These are phyloP conservation scores for Geotrupes spiniger DNA, from an alignment of 2,888 invertebrate species.

Conservation along the genomic window DNA sequence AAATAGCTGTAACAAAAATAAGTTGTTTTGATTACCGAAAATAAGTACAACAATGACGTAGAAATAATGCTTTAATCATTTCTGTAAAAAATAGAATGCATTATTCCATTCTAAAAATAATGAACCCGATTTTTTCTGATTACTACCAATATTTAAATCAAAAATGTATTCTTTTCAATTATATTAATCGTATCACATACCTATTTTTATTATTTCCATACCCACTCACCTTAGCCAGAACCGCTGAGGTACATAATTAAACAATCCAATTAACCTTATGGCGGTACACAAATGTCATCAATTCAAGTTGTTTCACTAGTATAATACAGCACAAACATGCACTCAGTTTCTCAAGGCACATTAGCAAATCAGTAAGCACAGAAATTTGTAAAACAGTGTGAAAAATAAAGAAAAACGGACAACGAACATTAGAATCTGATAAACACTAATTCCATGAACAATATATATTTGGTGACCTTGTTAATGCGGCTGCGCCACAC, in stretches of 20 bases:
- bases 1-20: conserved; percentile 25
- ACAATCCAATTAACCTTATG: conserved; percentile 18
- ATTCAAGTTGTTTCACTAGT: not conserved
- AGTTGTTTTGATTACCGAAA: conserved; percentile 18
- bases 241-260: conserved; percentile 7
- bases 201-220: too few relatives aligned
- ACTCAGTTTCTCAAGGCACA: conserved; percentile 13
- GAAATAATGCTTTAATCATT: conserved; percentile 14
- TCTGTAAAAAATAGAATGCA: not conserved
- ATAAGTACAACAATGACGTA: conserved; percentile 19
- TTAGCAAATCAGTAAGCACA: conserved; percentile 12
- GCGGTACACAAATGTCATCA: conserved; percentile 9
- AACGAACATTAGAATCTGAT: conserved; percentile 15
- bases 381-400: conserved; percentile 11
- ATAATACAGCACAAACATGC: conserved; percentile 1
- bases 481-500: conserved; percentile 14
- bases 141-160: too few relatives aligned
- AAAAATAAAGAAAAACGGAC: conserved; percentile 11
- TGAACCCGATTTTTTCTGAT: too few relatives aligned
- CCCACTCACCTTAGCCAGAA: conserved; percentile 14
- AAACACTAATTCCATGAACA: not conserved
- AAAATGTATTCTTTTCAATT: too few relatives aligned
- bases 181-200: too few relatives aligned
- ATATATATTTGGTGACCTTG: conserved; percentile 17
- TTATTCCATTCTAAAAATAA: not conserved